Percentiles rank a stretch among this genome's conserved stretches.
Evolutionary conservation across 2,797 vertebrate genomes (phyloP).

Genomic region (Buphagus erythrorhynchus): DNA sequence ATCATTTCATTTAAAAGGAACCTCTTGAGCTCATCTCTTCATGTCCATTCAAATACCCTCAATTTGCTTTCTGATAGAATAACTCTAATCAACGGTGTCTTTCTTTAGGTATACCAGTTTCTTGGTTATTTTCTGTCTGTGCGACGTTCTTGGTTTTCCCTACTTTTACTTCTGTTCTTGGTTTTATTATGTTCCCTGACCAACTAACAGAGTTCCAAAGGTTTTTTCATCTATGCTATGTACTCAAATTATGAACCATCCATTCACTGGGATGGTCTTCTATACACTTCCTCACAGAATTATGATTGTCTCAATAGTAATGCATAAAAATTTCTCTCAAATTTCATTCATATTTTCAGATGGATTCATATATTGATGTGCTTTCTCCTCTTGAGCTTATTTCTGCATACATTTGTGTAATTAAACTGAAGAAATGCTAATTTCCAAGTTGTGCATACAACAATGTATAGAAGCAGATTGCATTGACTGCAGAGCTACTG

Average conservation of each 20-base stretch:
- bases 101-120: background rate
- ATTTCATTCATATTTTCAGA: background rate
- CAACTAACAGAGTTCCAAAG: background rate
- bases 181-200: background rate
- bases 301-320: background rate
- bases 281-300: background rate
- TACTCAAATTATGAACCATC: background rate
- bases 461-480: background rate
- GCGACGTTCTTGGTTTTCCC: background rate
- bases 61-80: background rate
- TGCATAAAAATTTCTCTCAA: background rate
- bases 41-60: background rate
- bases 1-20: accelerated
- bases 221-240: background rate
- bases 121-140: background rate
- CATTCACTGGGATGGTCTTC: background rate
- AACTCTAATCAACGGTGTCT: background rate
- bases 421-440: background rate
- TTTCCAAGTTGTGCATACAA: background rate
- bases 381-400: background rate
- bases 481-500: background rate
- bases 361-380: background rate
- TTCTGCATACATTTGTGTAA: background rate
- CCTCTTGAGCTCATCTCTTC: background rate
- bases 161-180: background rate